phyloP scores from a whole-genome alignment of 2,888 invertebrate species.

The Panorpa germanica region DNA sequence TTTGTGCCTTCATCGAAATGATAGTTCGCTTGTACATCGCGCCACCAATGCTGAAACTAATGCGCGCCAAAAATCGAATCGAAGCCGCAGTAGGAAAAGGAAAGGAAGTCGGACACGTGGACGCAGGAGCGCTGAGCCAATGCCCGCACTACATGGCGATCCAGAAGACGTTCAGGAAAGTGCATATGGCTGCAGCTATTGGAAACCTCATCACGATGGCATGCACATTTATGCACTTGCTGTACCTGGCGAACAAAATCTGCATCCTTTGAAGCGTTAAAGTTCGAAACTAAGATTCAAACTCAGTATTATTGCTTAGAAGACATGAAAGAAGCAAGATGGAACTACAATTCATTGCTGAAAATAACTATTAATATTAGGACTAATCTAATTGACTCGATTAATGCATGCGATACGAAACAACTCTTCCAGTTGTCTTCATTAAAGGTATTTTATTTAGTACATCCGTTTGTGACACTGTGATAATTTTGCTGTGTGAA shows the following conservation, averaged over 20 bases:
- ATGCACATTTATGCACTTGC: slow-evolving; percentile 45
- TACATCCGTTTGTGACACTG: too few relatives aligned
- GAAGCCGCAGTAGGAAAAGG: slow-evolving; percentile 62
- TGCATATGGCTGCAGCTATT: slow-evolving; percentile 62
- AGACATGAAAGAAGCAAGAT: too few relatives aligned
- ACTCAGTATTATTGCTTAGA: too few relatives aligned
- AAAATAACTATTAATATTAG: too few relatives aligned
- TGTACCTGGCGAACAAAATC: slow-evolving; percentile 44
- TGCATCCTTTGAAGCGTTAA: too few relatives aligned
- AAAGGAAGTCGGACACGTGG: slow-evolving; percentile 54
- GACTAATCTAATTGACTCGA: too few relatives aligned
- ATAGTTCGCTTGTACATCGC: slow-evolving; percentile 59
- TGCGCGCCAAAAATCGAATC: slow-evolving; percentile 53
- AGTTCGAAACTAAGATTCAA: too few relatives aligned
- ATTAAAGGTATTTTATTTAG: too few relatives aligned
- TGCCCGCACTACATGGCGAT: slow-evolving; percentile 66
- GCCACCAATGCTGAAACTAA: slow-evolving; percentile 50
- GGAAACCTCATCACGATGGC: slow-evolving; percentile 56
- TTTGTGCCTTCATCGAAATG: slow-evolving; percentile 40
- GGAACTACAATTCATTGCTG: too few relatives aligned
- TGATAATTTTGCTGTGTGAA: too few relatives aligned
- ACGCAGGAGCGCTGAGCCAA: slow-evolving; percentile 48
- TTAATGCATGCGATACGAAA: too few relatives aligned
- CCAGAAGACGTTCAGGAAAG: slow-evolving; percentile 51
- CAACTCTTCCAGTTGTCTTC: too few relatives aligned